Base-by-base conservation (phyloP, 2,888 invertebrate species). In the Pheosia tremula region DNA sequence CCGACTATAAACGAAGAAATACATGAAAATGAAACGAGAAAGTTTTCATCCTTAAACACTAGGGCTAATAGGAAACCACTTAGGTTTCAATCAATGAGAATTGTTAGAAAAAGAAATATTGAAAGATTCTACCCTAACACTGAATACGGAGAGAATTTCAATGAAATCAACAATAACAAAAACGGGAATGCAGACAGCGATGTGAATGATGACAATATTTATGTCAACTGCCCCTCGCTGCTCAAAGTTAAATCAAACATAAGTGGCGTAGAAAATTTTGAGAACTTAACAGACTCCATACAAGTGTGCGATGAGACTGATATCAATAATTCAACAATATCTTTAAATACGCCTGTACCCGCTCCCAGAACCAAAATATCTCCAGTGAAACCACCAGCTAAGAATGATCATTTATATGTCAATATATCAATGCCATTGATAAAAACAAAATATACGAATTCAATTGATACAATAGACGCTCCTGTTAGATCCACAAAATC, bases 251-350 rank as follows among this genome's bases (percentile, higher is more conserved):
- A 87, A 65, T 84, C 89, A 5, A 82, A 89, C 69, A 88, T 91
- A 60, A 93, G 91, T 74, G 93, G 90, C 8, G 82, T 90, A 3
- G 91, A 91, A 65, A 80, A 92, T 64, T 96, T 95, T 82, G 95
- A 96, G 83, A 95, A 96, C 80, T 85, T 96, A 61, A 95, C 95
- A 54, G 96, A 96, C 80, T 95, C 95, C 13, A 95, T 96, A 68
- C 96, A 96, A 87, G 94, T 96, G 41, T 95, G 94, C 66, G 96
- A 96, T 83, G 94, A 94, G 67, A 90, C 84, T 57, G 78, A 83
- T 38, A 81, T 88, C 3, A 86, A 84, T 69, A 66, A 74, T 57
- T 90, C 91, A 0, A 94, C 90, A 13, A 89, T 87, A 64, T 95
- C 95, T 39, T 84, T 94, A 58, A 95, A 95, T 67, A 92, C 92